Conservation (phyloP, 2,113 vertebrate genomes). For the Spermophilus dauricus region DNA sequence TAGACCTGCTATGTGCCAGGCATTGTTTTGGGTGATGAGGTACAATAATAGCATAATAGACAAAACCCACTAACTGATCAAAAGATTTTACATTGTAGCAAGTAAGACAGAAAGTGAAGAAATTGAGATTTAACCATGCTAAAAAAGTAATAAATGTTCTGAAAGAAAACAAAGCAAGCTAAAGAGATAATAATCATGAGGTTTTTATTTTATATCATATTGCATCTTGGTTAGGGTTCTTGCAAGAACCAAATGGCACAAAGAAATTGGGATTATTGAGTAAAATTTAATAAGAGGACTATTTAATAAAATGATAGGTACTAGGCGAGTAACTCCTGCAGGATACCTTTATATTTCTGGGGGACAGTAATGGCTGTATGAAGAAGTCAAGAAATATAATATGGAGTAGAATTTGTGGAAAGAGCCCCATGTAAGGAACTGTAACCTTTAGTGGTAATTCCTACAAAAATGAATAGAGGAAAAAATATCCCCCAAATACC, state of each 20-base stretch:
- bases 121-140: not conserved
- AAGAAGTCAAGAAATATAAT: not conserved
- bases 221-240: not conserved
- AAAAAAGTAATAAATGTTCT: not conserved
- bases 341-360: not conserved
- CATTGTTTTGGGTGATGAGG: not conserved
- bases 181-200: not conserved
- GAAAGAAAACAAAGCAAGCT: not conserved
- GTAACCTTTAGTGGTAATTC: not conserved
- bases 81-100: not conserved
- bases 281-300: not conserved
- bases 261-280: not conserved
- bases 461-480: not conserved
- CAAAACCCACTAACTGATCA: not conserved
- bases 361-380: too few species aligned
- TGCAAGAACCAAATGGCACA: not conserved
- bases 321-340: not conserved
- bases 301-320: not conserved
- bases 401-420: not conserved
- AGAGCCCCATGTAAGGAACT: fast-evolving
- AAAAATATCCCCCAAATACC: not conserved
- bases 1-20: not conserved
- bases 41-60: not conserved
- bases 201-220: not conserved
- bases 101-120: not conserved